Evolutionary conservation across 2,797 vertebrate species (phyloP), one percentile per base, ranked within the genome.

Genomic region (Anguilla pacifica): DNA sequence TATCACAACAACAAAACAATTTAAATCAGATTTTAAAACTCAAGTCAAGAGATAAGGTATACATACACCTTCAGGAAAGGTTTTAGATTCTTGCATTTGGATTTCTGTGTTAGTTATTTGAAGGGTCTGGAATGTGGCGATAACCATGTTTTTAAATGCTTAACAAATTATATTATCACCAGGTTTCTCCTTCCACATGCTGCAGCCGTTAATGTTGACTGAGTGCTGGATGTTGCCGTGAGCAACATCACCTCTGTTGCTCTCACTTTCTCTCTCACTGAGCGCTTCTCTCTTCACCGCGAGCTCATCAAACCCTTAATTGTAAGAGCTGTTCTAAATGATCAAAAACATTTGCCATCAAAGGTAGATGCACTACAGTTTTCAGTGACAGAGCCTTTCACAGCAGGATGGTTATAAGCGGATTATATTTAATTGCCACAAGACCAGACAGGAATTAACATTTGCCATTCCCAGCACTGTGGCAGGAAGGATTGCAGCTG

Each of bases 381-480:
- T 64, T 64, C 15, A 64, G 0, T 39, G 61, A 22, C n/a, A 39
- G 84, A 46, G 3, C 13, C 6, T 85, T 35, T 61, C 55, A 61
- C 39, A 64, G 61, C 57, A 67, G 57, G 31, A 85, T 85, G 84
- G 61, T 46, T 67, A 15, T 59, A 85, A 85, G 84, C 28, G 39
- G 57, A 85, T 84, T 59, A 84, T 59, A 84, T 84, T 57, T 57
- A 53, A 84, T 84, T 84, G 53, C 83, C 83, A 35, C 19, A 39
- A 46, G 13, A 64, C 84, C 55, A 61, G 55, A 46, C 35, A 15
- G 84, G 84, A 85, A 43, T 64, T 85, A 43, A 85, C 84, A 67
- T 85, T 85, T 22, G 59, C 70, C 49, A 35, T 85, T 64, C 55
- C 3, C 39, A 7, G 17, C 7, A 55, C 79, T 61, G 19, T 7